phyloP scores from a whole-genome alignment of 2,797 vertebrate genomes.

The Tragelaphus eurycerus region DNA sequence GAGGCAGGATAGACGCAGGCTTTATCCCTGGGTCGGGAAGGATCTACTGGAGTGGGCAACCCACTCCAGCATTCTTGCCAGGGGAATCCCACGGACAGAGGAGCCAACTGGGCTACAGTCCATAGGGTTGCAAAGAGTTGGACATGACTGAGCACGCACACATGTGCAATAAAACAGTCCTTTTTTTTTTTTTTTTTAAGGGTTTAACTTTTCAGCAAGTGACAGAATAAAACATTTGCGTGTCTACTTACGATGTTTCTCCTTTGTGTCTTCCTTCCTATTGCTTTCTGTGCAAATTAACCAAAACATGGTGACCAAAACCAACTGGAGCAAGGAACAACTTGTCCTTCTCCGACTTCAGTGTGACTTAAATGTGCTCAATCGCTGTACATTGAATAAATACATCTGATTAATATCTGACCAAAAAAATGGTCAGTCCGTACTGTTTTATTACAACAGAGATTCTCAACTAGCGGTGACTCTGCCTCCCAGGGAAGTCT shows the following conservation, averaged over 20 bases:
- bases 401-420: not conserved
- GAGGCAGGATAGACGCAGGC: not conserved
- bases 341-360: not conserved
- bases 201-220: slow-evolving; percentile 1
- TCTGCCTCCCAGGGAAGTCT: not conserved
- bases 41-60: not conserved
- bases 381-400: not conserved
- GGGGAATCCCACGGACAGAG: not conserved
- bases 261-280: not conserved
- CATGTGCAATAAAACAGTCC: not conserved
- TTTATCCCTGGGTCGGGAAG: not conserved
- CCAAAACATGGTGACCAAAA: not conserved
- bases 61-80: not conserved
- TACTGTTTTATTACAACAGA: not conserved
- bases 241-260: not conserved
- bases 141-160: not conserved
- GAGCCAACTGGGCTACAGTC: not conserved
- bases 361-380: not conserved
- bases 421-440: not conserved
- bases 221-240: not conserved
- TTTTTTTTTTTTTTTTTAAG: not conserved
- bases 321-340: not conserved
- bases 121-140: not conserved
- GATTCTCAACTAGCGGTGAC: not conserved
- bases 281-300: not conserved